Base-by-base conservation (phyloP, 2,113 vertebrate genomes). In the Holacanthus passer region DNA sequence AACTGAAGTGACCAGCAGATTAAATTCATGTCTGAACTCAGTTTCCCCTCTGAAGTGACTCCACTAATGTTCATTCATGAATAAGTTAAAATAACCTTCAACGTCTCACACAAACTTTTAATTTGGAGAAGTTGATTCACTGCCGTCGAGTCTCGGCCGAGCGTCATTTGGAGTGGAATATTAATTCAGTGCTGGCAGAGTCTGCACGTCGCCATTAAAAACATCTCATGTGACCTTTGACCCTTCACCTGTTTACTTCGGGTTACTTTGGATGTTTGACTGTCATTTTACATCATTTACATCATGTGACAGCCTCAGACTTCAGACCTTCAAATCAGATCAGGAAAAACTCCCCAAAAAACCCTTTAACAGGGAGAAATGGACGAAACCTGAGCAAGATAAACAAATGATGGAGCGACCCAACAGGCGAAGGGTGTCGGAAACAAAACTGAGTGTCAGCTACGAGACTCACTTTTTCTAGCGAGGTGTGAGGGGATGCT, bases 381-480 rank as follows among this genome's bases (percentile, higher is more conserved):
- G 35, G 35, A 37, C 5, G 4, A 37, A 37, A 37, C 35, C 35
- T 37, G 5, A 37, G 35, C 5, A 37, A 37, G 35, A 7, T 37
- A 2, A 37, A 37, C 35, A 5, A 37, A 37, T 37, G 8, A 37
- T n/a, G n/a, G n/a, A n/a, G n/a, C n/a, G n/a, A n/a, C n/a, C n/a
- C n/a, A n/a, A n/a, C n/a, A n/a, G n/a, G n/a, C n/a, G n/a, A n/a
- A n/a, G n/a, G n/a, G n/a, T n/a, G n/a, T n/a, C n/a, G n/a, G n/a
- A n/a, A n/a, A n/a, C n/a, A n/a, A n/a, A n/a, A n/a, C n/a, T n/a
- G n/a, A n/a, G n/a, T n/a, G n/a, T n/a, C n/a, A n/a, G n/a, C n/a
- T n/a, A n/a, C n/a, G n/a, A 5, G 76, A 92, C 93, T 93, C 93
- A 93, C 93, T 89, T 74, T 84, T 90, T 47, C 72, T 67, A 66